Base-by-base conservation (phyloP, 1,140 invertebrate species). In the Drosophila varians region DNA sequence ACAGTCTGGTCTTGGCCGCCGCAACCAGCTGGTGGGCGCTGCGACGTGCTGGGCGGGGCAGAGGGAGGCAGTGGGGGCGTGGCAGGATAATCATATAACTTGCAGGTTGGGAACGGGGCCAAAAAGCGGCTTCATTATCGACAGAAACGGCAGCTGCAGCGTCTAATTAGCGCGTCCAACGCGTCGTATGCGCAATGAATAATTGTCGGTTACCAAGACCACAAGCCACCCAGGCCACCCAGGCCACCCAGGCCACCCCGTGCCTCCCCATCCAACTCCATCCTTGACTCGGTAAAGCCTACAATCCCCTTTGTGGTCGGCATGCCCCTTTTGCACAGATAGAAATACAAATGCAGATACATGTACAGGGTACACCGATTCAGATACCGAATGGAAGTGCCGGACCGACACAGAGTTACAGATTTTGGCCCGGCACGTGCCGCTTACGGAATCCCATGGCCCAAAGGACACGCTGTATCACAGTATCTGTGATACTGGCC, bases 111-210 rank as follows among this genome's bases (percentile, higher is more conserved):
- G 11, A 16, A 26, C 21, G 31, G 51, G 36, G 36, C 43, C 36
- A 16, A 23, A 56, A 52, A 51, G 65, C 66, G 40, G 73, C 76
- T 72, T 74, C 77, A 75, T 78, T 75, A 79, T 74, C 77, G 76
- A 74, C 71, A 61, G 77, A 53, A 74, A 70, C 54, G 60, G 54
- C 76, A 60, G 62, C 71, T 73, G 69, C 62, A 40, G 54, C 64
- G 60, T 68, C 78, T 83, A 83, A 83, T 83, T 86, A 83, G 75
- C 61, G 74, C 51, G 61, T 34, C 70, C 43, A 52, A 74, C 64
- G 70, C 57, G 64, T 55, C 71, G 66, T 82, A 82, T 82, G 74
- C 73, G 79, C 71, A 79, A 79, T 84, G 65, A 75, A 78, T 75
- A 84, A 83, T 78, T 74, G 47, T 43, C 49, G 52, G 64, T 71